These are phyloP conservation scores for Chanos chanos DNA, from an alignment of 2,797 vertebrate species.

Conservation along the genomic window DNA sequence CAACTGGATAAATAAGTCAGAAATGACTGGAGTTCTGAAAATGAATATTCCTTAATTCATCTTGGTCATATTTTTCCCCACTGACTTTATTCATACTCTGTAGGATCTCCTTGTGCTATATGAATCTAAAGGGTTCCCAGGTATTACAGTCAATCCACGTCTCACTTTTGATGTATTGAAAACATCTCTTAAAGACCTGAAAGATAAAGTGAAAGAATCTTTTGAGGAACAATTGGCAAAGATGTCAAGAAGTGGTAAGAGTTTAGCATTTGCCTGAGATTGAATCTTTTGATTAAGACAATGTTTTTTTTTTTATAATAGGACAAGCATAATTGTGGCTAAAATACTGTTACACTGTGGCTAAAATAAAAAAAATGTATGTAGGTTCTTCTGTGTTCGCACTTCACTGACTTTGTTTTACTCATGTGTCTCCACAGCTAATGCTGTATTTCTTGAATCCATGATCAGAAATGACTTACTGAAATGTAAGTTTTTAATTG, in stretches of 20 bases:
- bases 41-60: no score
- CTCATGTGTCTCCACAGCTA: background rate
- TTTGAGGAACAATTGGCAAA: background rate
- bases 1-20: no score
- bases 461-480: conserved; percentile 4
- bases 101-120: no score
- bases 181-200: background rate
- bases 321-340: no score
- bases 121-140: background rate
- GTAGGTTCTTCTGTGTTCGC: background rate
- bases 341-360: no score
- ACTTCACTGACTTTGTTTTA: background rate
- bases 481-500: background rate
- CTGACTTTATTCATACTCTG: no score
- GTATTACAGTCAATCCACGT: background rate
- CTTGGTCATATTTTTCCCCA: no score
- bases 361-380: no score
- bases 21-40: no score
- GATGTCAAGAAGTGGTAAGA: background rate
- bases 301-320: no score
- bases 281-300: no score
- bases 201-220: background rate
- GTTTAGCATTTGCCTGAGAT: no score
- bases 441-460: background rate
- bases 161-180: background rate